Percentiles rank a stretch among this genome's conserved stretches.
Evolutionary conservation across 2,888 invertebrate genomes (phyloP).

Genomic region (Autographa gamma): DNA sequence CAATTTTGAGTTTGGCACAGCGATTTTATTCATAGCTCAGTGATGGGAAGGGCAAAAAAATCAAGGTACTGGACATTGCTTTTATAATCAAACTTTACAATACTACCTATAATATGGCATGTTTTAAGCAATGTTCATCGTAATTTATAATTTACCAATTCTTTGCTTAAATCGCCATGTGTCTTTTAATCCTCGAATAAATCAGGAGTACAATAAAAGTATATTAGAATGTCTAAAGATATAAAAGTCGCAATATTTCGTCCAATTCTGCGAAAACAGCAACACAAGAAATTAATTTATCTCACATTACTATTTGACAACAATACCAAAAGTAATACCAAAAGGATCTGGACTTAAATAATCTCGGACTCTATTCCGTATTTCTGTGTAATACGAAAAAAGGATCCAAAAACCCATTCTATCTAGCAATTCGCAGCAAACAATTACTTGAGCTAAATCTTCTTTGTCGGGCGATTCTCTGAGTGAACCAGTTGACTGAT

Average conservation of each 20-base stretch:
- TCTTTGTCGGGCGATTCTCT: slow-evolving; percentile 23
- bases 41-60: not conserved
- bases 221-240: too few species aligned
- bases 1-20: slow-evolving; percentile 2
- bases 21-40: not conserved
- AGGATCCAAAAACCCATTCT: not conserved
- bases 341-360: not conserved
- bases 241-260: not conserved
- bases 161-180: too few species aligned
- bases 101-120: too few species aligned
- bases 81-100: too few species aligned
- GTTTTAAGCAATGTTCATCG: too few species aligned
- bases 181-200: too few species aligned
- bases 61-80: too few species aligned
- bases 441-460: slow-evolving; percentile 30
- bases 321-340: not conserved
- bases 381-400: not conserved
- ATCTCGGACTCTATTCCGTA: not conserved
- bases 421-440: slow-evolving; percentile 23
- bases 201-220: too few species aligned
- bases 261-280: not conserved
- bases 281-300: not conserved
- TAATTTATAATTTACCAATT: too few species aligned
- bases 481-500: slow-evolving; percentile 43
- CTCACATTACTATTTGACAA: not conserved